phyloP scores from a whole-genome alignment of 2,888 invertebrate genomes.

The Drosophila pseudotalamancana region DNA sequence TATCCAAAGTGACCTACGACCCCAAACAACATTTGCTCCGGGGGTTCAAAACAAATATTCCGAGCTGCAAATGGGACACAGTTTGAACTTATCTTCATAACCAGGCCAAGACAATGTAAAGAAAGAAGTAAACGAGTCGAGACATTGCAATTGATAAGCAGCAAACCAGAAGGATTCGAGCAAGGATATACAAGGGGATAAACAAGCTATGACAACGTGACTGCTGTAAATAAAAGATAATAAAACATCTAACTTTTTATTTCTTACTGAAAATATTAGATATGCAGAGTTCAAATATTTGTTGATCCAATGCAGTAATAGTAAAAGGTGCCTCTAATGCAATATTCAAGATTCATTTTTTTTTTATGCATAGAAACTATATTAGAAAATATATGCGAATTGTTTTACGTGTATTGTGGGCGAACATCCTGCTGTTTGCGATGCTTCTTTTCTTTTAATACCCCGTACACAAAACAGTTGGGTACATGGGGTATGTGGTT shows the following conservation, averaged over 20 bases:
- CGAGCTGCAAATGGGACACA: conserved; percentile 14
- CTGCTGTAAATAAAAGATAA: not conserved
- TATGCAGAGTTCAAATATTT: conserved; percentile 1
- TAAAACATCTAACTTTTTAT: no score
- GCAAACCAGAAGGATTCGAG: not conserved
- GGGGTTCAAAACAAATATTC: conserved; percentile 29
- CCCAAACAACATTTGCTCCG: conserved; percentile 29
- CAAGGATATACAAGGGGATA: conserved; percentile 16
- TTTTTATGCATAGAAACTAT: conserved; percentile 5
- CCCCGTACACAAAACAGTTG: no score
- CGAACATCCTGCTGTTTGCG: not conserved
- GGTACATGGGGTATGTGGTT: no score
- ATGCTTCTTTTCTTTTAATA: not conserved
- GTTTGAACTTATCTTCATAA: conserved; percentile 26
- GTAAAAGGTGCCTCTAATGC: not conserved
- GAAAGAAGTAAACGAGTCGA: conserved; percentile 23
- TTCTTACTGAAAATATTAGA: conserved; percentile 1
- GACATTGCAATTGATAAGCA: conserved; percentile 52
- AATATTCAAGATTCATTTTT: not conserved
- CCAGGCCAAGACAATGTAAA: conserved; percentile 33
- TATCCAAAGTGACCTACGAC: conserved; percentile 44
- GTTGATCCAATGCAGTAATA: not conserved
- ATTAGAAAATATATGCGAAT: conserved; percentile 1
- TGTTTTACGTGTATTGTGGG: conserved; percentile 11
- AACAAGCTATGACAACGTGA: conserved; percentile 24